These are phyloP conservation scores for Cariama cristata DNA, from an alignment of 2,113 vertebrate species.

Conservation along the genomic window DNA sequence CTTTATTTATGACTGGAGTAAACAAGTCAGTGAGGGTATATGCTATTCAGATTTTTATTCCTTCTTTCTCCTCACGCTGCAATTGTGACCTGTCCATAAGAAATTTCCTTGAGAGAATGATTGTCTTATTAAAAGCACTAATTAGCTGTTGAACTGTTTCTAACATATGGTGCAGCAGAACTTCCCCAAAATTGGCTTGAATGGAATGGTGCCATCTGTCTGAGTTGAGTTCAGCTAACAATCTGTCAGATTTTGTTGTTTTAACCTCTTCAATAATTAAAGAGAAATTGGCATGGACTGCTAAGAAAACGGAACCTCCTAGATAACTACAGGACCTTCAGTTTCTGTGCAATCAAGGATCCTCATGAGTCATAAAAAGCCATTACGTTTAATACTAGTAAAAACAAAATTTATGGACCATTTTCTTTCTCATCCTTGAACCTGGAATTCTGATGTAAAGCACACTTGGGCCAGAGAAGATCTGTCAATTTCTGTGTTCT, in stretches of 20 bases:
- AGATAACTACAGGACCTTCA: neutral
- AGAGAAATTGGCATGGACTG: neutral
- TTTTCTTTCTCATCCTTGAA: neutral
- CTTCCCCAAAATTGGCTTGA: slow-evolving; percentile 22
- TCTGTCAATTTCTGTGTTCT: neutral
- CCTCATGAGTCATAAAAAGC: neutral
- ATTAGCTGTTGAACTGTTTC: slow-evolving; percentile 38
- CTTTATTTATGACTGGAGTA: slow-evolving; percentile 34
- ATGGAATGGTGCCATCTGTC: neutral
- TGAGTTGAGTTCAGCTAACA: slow-evolving; percentile 30
- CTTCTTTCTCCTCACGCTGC: neutral
- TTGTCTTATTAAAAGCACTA: neutral
- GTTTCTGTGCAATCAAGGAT: neutral
- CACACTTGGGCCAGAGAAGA: neutral
- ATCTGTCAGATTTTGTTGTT: slow-evolving; percentile 21
- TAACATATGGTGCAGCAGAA: slow-evolving; percentile 14
- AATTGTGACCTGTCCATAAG: neutral
- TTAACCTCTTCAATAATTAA: slow-evolving; percentile 16
- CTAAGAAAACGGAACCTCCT: neutral
- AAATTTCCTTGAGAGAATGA: slow-evolving; percentile 19
- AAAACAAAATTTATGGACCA: neutral
- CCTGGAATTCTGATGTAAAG: neutral
- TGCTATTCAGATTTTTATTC: neutral
- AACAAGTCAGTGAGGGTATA: neutral
- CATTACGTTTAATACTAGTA: neutral